Conservation (phyloP, 2,888 invertebrate genomes). For the Troides helena region DNA sequence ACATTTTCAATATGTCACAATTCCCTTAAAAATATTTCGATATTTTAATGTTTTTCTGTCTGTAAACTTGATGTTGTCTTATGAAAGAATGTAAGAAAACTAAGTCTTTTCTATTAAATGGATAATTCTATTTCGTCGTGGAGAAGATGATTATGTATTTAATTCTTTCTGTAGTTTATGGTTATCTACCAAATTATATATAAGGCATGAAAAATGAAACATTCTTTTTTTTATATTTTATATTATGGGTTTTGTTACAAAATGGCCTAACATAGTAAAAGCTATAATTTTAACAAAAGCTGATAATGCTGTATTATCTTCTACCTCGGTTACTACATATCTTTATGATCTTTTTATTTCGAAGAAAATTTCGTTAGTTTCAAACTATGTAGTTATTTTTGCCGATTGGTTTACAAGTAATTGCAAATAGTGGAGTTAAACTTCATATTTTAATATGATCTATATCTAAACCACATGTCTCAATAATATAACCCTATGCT, state of each 20-base stretch:
- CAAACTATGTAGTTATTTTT: slow-evolving; percentile 14
- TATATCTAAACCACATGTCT: slow-evolving; percentile 60
- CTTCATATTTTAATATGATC: slow-evolving; percentile 59
- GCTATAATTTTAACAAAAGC: background rate
- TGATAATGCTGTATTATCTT: slow-evolving; percentile 30
- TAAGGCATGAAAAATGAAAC: slow-evolving; percentile 48
- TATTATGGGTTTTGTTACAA: slow-evolving; percentile 33
- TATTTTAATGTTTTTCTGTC: slow-evolving; percentile 23
- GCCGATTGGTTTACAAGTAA: slow-evolving; percentile 10
- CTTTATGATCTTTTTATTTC: slow-evolving; percentile 38
- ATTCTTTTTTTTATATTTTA: slow-evolving; percentile 38
- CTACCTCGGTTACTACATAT: slow-evolving; percentile 62
- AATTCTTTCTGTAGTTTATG: slow-evolving; percentile 68
- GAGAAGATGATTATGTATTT: slow-evolving; percentile 67
- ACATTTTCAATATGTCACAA: slow-evolving; percentile 38
- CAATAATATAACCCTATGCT: slow-evolving; percentile 63
- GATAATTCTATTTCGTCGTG: slow-evolving; percentile 31
- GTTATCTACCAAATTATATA: slow-evolving; percentile 41
- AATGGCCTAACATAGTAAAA: slow-evolving; percentile 52
- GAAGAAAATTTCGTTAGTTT: slow-evolving; percentile 12
- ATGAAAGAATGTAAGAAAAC: slow-evolving; percentile 13
- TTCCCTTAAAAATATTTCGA: slow-evolving; percentile 30
- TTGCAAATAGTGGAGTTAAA: slow-evolving; percentile 58
- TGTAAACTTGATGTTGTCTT: slow-evolving; percentile 22
- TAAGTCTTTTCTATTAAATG: slow-evolving; percentile 2